Percentiles rank a stretch among this genome's conserved stretches.
Conservation (phyloP, 2,113 vertebrate species). For the Petromus typicus region DNA sequence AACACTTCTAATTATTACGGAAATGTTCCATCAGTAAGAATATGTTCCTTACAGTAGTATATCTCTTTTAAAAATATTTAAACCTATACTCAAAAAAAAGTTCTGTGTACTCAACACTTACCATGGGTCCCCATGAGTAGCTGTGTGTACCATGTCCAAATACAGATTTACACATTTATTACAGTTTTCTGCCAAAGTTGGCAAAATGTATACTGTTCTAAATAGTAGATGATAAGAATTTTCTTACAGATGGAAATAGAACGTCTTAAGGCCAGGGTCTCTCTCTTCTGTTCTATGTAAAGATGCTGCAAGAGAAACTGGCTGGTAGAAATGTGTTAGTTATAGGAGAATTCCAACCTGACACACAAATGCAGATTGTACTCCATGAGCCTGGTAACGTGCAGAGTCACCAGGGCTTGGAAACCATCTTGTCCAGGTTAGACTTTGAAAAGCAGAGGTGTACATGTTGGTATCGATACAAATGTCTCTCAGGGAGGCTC, state of each 20-base stretch:
- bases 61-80: not conserved
- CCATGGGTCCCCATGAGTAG: no score
- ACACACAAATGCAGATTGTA: not conserved
- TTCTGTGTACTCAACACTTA: not conserved
- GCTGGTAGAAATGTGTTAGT: not conserved
- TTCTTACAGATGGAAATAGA: not conserved
- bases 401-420: no score
- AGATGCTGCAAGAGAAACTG: not conserved
- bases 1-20: not conserved
- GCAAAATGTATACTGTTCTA: not conserved
- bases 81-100: not conserved
- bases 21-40: not conserved
- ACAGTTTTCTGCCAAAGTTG: not conserved
- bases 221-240: not conserved
- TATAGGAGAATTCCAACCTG: not conserved
- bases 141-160: not conserved
- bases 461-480: rapidly evolving
- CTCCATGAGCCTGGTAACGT: no score
- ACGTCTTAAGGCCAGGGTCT: not conserved
- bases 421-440: no score
- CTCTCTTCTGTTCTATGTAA: not conserved
- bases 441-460: not conserved
- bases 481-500: not conserved
- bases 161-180: not conserved
- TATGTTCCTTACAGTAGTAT: not conserved